Conservation (phyloP, 1,140 invertebrate species). For the Maconellicoccus hirsutus region DNA sequence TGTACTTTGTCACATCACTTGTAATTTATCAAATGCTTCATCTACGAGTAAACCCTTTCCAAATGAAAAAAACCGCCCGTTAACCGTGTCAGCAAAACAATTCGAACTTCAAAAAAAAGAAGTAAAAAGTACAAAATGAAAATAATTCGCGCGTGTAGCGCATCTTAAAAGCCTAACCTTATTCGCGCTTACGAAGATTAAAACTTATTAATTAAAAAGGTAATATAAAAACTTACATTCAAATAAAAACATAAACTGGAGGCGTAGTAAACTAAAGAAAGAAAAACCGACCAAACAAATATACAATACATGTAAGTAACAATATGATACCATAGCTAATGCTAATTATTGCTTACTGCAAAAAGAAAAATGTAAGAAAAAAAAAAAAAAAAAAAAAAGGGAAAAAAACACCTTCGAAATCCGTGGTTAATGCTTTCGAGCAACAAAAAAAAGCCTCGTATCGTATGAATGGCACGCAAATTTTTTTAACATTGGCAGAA, state of each 20-base stretch:
- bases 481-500: too few species aligned
- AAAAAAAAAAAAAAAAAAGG: neutral
- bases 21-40: neutral
- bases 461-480: neutral
- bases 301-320: neutral
- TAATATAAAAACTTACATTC: neutral
- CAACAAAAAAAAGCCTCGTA: neutral
- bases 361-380: neutral
- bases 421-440: neutral
- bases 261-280: neutral
- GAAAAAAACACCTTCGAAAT: neutral
- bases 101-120: neutral
- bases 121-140: constrained; percentile 1
- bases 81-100: too few species aligned
- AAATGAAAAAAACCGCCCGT: too few species aligned
- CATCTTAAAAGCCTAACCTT: neutral
- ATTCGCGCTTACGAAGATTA: too few species aligned
- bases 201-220: neutral
- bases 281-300: neutral
- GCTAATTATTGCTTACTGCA: neutral
- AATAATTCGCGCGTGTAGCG: too few species aligned
- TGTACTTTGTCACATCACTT: neutral
- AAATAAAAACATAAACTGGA: neutral
- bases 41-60: too few species aligned
- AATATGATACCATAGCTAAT: neutral